Base-by-base conservation (phyloP, 2,888 invertebrate genomes). In the Caenorhabditis sp. region DNA sequence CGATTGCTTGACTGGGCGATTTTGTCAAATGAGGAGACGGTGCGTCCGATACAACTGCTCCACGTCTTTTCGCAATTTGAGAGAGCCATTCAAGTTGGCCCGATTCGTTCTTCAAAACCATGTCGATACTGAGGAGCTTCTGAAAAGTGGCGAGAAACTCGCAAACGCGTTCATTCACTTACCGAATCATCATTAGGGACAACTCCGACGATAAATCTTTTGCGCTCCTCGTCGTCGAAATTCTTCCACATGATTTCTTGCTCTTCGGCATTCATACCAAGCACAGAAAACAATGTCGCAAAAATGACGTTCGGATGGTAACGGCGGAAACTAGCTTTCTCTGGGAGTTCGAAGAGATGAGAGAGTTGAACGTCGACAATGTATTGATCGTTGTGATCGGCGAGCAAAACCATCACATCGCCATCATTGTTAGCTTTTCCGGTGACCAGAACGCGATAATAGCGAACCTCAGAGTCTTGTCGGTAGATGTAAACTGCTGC, bases 371-470 rank as follows among this genome's bases (percentile, higher is more conserved):
- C 81, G 35, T 81, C 81, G 5, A 63, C 63, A 26, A 75, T 63
- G n/a, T 81, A 64, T 35, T 69, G 69, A 7, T 75, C 70, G 22
- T 47, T 44, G 31, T 61, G 69, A 49, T 81, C 81, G 24, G 49
- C 81, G 1, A 81, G 61, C 24, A 73, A 26, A n/a, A 70, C 81
- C 54, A 75, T 31, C 14, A 75, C 58, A 14, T 81, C 80, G 2
- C 64, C 70, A 1, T 58, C 56, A 7, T 47, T n/a, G 16, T 70
- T 51, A 16, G 70, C 76, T 14, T 35, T 24, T 22, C 76, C 82
- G 28, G 72, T 38, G 2, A 82, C 19, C 1, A 82, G 22, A 2
- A 82, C 76, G 0, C 82, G 72, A 22, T 63, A 76, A 28, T 72
- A 82, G 12, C 35, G 58, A 7, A 68, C 44, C 24, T 76, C 76